phyloP scores from a whole-genome alignment of 2,888 invertebrate genomes.

The Chalcis sispes region DNA sequence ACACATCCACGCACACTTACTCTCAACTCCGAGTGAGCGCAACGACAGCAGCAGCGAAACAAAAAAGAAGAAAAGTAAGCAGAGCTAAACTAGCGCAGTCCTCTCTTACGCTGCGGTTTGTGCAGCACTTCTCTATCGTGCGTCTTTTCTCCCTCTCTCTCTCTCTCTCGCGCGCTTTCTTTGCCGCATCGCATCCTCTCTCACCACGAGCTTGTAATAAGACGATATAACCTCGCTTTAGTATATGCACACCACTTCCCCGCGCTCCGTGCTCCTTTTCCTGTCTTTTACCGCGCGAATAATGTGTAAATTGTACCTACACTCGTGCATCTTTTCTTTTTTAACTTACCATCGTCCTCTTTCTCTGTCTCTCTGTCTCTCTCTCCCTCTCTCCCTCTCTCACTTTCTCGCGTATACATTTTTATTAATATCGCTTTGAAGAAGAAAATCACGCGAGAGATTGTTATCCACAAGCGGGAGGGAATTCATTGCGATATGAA shows the following conservation, averaged over 20 bases:
- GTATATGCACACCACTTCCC: background rate
- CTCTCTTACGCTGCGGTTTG: too few species aligned
- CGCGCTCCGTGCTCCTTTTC: slow-evolving; percentile 20
- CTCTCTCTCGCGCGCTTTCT: background rate
- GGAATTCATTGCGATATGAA: background rate
- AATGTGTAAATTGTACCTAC: too few species aligned
- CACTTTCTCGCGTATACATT: background rate
- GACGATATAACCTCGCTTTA: slow-evolving; percentile 9
- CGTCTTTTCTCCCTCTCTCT: background rate
- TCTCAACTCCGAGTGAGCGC: too few species aligned
- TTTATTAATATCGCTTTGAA: too few species aligned
- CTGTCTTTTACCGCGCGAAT: background rate
- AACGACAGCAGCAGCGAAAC: too few species aligned
- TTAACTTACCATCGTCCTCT: too few species aligned
- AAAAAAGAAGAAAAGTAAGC: background rate
- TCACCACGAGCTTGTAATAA: slow-evolving; percentile 24
- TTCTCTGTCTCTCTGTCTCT: background rate
- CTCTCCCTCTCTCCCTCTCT: slow-evolving; percentile 6
- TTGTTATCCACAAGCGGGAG: background rate
- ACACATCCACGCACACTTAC: too few species aligned
- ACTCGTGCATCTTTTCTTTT: too few species aligned
- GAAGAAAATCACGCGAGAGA: slow-evolving; percentile 1
- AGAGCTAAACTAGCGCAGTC: too few species aligned
- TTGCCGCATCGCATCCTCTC: background rate
- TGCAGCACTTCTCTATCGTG: background rate